Base-by-base conservation (phyloP, 2,888 invertebrate species). In the Pristionchus mayeri region DNA sequence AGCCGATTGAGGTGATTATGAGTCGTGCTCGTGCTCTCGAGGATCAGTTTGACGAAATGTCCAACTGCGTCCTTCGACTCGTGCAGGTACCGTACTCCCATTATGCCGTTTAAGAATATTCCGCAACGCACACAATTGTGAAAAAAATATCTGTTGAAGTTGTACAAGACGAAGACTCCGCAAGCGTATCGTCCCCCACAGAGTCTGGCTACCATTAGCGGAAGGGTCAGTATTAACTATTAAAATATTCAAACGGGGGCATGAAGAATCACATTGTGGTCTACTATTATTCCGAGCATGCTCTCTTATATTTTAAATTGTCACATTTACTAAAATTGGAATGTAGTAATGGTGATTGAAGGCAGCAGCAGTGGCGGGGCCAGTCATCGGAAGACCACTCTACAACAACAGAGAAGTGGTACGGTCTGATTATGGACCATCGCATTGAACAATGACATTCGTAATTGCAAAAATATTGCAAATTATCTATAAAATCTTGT, bases 11-110 rank as follows among this genome's bases (percentile, higher is more conserved):
- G 71, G 71, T 71, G 40, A 71, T 71, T 24, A 71, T 71, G 71
- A 71, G 44, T 71, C 71, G 71, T 40, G 40, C 71, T 2, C 71
- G 71, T 40, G 37, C 71, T 24, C 71, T 71, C 71, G 71, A 71
- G 40, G 71, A 71, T 30, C 37, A 71, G 11, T 71, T 71, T 30
- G 71, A 71, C 40, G 71, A 71, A 24, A 40, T 71, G 4, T 37
- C 71, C 24, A 44, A 40, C 21, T 40, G 37, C 18, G 71, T 71
- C 11, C 40, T 71, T 40, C 7, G 16, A 21, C 71, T 71, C 40
- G 40, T 71, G 44, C 71, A 71, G 71, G 71, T 71, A 44, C 40
- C 40, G 37, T 71, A 40, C 11, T 44, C 40, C 1, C n/a, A n/a
- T 37, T 34, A 40, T 44, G 44, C n/a, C 3, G 16, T 71, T 71